Conservation (phyloP, 2,113 vertebrate species). For the Anarrhichthys ocellatus region DNA sequence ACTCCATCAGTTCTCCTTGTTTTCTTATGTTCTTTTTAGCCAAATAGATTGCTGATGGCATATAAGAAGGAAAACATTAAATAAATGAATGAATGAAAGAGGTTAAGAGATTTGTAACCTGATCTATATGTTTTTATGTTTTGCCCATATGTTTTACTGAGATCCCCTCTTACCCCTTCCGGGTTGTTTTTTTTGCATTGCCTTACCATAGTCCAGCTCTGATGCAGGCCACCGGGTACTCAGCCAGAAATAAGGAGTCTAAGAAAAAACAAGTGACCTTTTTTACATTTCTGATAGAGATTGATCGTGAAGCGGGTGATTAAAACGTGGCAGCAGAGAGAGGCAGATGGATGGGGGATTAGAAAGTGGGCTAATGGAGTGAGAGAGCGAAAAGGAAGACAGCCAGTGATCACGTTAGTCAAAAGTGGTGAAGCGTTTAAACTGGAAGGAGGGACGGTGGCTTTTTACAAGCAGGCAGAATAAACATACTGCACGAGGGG, state of each 20-base stretch:
- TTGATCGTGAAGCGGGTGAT: conserved; percentile 81
- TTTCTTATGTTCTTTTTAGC: conserved; percentile 96
- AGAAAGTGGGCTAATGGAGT: conserved; percentile 77
- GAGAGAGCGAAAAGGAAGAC: conserved; percentile 1
- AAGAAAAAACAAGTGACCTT: neutral
- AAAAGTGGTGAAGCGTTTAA: neutral
- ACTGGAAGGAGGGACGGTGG: neutral
- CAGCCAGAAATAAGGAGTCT: conserved; percentile 96
- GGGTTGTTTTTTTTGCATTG: neutral
- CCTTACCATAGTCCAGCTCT: conserved; percentile 93
- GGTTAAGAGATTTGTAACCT: neutral
- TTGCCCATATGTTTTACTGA: neutral
- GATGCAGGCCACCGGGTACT: conserved; percentile 91
- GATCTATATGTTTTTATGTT: neutral
- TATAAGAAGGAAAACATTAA: neutral
- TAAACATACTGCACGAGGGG: neutral
- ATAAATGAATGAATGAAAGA: neutral
- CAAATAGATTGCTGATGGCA: conserved; percentile 89
- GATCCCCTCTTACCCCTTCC: neutral
- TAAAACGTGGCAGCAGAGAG: conserved; percentile 22
- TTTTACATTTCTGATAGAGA: conserved; percentile 51
- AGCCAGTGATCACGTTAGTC: neutral
- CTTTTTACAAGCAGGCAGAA: neutral
- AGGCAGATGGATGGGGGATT: conserved; percentile 47
- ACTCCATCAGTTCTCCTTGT: conserved; percentile 89